Evolutionary conservation across 2,888 invertebrate species (phyloP), one percentile per base, ranked within the genome.

Genomic region (Tetanocera ferruginea): DNA sequence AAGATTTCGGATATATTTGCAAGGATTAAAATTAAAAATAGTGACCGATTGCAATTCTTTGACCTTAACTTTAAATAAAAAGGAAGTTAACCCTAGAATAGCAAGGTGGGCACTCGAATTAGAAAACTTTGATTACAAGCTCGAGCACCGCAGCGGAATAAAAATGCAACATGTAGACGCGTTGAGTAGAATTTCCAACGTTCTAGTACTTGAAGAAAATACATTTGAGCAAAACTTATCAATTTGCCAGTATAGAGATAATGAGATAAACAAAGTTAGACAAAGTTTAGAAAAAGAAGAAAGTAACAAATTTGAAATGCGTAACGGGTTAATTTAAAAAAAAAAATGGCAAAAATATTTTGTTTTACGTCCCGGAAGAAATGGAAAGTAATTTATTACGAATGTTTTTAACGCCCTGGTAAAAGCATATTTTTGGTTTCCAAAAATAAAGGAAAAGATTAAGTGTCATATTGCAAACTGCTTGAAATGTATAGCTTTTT

Each of bases 81-180:
- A 74, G 31, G 9, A 23, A 5, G 51, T 60, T 37, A 69, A 69
- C 14, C 25, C 28, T 28, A 14, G 69, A 6, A 77, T 77, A 34
- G 74, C 74, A 2, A 77, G 77, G 6, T 77, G 72, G 73, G 77
- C 77, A 1, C 57, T 77, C 19, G 77, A 77, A 43, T 23, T 70
- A n/a, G 70, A 76, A 34, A 76, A 76, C 19, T 76, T 23, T 66
- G 43, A 64, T 23, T 76, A 71, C 23, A 64, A 64, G 34, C 62
- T 71, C 14, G 34, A 51, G 4, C 76, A 76, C 17, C 25, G 79
- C 14, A n/a, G 28, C 37, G 74, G 74, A 23, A 51, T 34, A 5
- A 62, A 14, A 43, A 78, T 73, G 78, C 4, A 5, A 19, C 76
- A 76, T 69, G 76, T 74, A n/a, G 79, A 76, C 55, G 79, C 75